Base-by-base conservation (phyloP, 2,113 vertebrate genomes). In the Barnardius zonarius region DNA sequence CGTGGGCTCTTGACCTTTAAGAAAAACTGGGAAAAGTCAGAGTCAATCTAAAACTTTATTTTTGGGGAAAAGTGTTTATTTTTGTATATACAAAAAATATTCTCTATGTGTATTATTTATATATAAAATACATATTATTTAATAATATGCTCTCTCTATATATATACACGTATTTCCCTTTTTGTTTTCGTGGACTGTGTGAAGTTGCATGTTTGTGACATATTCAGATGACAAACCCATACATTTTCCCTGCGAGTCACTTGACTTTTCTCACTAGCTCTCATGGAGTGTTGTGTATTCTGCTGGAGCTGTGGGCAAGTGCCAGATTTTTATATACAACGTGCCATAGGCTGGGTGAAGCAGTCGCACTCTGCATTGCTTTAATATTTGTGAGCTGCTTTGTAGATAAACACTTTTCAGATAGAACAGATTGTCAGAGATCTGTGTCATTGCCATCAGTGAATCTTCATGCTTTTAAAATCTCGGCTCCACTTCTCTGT, bases 211-310 rank as follows among this genome's bases (percentile, higher is more conserved):
- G 72, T 91, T 68, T 41, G 9, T 85, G 55, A 51, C 24, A 33
- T 11, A 14, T 1, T 81, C 19, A 28, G 52, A 7, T 68, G 41
- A 70, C n/a, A 92, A 80, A 89, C 2, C 9, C 5, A 6, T 24
- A 3, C 5, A 2, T 67, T 88, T 69, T 73, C 44, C 4, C 35
- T 44, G 3, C 11, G 31, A 81, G 48, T 33, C 37, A 25, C 35
- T 25, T 85, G 57, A 48, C 25, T 86, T 87, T n/a, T 74, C 73
- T 51, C 27, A 9, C 0, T 35, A 11, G 43, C 43, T 83, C 25
- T 41, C 0, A 0, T 37, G 8, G 31, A 46, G 66, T 14, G 15
- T 48, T 72, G 3, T 0, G 10, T 59, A 1, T 79, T 61, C 35
- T 72, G 78, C 74, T 63, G 35, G 27, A 43, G 33, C 4, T 28